These are phyloP conservation scores for Nanger granti DNA, from an alignment of 2,113 vertebrate species.

Conservation along the genomic window DNA sequence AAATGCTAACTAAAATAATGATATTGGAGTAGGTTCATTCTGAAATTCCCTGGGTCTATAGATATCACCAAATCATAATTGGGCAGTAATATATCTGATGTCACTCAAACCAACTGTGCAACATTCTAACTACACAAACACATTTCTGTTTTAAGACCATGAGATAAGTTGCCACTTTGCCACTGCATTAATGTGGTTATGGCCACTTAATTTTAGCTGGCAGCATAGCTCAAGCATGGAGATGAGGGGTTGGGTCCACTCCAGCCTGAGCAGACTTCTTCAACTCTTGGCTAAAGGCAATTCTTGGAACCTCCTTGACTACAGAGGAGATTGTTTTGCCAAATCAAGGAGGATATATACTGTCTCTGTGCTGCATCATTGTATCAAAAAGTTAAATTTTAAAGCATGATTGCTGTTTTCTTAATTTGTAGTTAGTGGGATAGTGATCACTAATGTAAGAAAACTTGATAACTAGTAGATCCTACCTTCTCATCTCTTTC, in stretches of 20 bases:
- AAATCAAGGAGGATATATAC: background rate
- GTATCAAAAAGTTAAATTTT: background rate
- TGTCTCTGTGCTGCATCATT: background rate
- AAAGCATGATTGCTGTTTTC: background rate
- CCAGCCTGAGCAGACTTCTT: constrained; percentile 45
- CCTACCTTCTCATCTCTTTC: background rate
- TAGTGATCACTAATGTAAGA: background rate
- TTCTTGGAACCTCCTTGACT: background rate
- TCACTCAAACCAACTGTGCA: constrained; percentile 4
- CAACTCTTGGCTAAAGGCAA: constrained; percentile 22
- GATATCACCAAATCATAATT: background rate
- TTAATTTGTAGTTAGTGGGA: background rate
- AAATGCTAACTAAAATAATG: background rate
- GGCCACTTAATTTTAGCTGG: constrained; percentile 65
- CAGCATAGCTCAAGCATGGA: constrained; percentile 12
- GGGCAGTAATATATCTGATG: background rate
- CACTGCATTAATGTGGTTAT: constrained; percentile 42
- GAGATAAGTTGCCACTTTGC: constrained; percentile 46
- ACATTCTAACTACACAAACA: constrained; percentile 36
- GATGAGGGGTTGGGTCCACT: constrained; percentile 50
- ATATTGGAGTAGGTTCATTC: background rate
- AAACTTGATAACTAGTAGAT: background rate
- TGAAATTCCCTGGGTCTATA: background rate
- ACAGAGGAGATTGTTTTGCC: background rate
- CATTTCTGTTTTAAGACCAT: constrained; percentile 52